Percentiles rank a stretch among this genome's conserved stretches.
These are phyloP conservation scores for Oscheius sp. DNA, from an alignment of 2,888 invertebrate genomes.

Conservation along the genomic window DNA sequence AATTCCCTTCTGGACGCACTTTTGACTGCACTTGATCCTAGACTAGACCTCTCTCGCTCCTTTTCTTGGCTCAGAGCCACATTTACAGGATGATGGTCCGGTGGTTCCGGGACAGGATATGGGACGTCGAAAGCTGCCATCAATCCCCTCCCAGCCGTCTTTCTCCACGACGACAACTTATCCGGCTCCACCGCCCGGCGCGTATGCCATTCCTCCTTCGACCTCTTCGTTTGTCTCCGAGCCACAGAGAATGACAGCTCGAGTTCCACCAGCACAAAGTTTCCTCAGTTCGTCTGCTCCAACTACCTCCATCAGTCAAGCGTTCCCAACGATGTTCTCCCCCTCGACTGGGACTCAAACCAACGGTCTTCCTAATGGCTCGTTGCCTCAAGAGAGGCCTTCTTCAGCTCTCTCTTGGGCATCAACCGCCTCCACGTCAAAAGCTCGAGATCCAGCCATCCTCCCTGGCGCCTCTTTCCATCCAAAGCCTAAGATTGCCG, in stretches of 20 bases:
- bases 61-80: background rate
- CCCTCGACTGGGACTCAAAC: constrained; percentile 23
- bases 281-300: constrained; percentile 15
- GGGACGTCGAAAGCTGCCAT: constrained; percentile 68
- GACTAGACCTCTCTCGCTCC: too few species aligned
- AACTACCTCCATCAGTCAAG: background rate
- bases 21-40: too few species aligned
- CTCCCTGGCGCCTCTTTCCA: constrained; percentile 63
- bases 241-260: constrained; percentile 28
- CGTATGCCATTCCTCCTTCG: constrained; percentile 12
- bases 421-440: constrained; percentile 35
- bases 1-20: too few species aligned
- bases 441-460: constrained; percentile 55
- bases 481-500: constrained; percentile 35
- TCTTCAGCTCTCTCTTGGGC: constrained; percentile 32
- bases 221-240: too few species aligned
- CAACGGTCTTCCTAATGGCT: background rate
- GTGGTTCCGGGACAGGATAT: constrained; percentile 52
- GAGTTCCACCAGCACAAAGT: constrained; percentile 22
- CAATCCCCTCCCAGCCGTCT: constrained; percentile 49
- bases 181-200: constrained; percentile 34
- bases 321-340: background rate
- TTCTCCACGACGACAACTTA: constrained; percentile 32
- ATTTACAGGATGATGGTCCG: constrained; percentile 58
- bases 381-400: background rate